phyloP scores from a whole-genome alignment of 37 sponge, comb jelly and placozoan genomes.

The Cladorhizidae sp. region DNA sequence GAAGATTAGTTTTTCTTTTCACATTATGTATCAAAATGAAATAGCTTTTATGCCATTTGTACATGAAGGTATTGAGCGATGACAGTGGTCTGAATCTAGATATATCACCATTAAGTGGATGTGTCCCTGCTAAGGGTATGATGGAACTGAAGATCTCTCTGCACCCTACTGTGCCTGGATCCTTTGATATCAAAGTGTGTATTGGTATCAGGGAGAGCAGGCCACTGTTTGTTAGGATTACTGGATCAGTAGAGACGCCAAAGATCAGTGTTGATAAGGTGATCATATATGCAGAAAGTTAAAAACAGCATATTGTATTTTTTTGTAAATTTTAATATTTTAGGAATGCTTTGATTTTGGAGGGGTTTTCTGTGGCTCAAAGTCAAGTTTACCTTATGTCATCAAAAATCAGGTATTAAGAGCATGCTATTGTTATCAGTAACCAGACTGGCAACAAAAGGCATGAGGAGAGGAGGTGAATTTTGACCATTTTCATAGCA shows the following conservation, averaged over 20 bases:
- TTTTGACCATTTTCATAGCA: too few species aligned
- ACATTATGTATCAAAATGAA: too few species aligned
- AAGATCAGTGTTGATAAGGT: conserved; percentile 64
- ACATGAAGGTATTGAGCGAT: background rate
- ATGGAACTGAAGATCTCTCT: conserved; percentile 51
- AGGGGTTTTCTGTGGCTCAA: conserved; percentile 75
- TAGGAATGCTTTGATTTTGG: conserved; percentile 79
- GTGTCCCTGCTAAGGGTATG: conserved; percentile 74
- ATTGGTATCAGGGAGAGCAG: conserved; percentile 67
- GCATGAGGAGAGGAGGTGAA: too few species aligned
- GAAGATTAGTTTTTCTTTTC: background rate
- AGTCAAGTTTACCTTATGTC: conserved; percentile 40
- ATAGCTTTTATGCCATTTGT: too few species aligned
- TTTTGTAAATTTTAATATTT: background rate
- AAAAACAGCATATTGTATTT: background rate
- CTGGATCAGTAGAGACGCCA: conserved; percentile 76
- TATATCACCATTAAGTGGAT: conserved; percentile 73
- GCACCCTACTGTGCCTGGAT: conserved; percentile 28
- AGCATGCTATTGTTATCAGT: background rate
- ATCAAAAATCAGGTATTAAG: conserved; percentile 60
- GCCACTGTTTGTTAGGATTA: conserved; percentile 52
- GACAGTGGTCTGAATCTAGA: conserved; percentile 36
- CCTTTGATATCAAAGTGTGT: conserved; percentile 67
- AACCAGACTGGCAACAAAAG: background rate
- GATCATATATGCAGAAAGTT: background rate